Evolutionary conservation across 2,797 vertebrate genomes (phyloP), one percentile per base, ranked within the genome.

Genomic region (Hypotaenidia okinawae): DNA sequence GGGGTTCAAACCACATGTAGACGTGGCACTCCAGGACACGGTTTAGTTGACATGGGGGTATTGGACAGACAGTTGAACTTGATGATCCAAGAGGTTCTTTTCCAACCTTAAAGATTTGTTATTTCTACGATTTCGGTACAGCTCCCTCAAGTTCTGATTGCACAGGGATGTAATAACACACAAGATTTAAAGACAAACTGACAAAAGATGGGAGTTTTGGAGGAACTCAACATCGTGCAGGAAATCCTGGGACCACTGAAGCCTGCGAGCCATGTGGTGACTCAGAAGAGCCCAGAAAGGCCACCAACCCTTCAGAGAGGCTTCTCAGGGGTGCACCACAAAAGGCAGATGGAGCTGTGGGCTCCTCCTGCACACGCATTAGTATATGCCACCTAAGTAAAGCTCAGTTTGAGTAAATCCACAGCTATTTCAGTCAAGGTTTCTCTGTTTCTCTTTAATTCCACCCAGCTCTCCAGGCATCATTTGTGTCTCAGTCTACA

Each of bases 71-170:
- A 49, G 47, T 23, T 23, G 47, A 22, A 49, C 47, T 49, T 49
- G 47, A 49, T 23, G 47, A 49, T 23, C 22, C 22, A 22, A 49
- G 22, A 49, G 22, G 47, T 23, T 45, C 47, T 49, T 49, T 49
- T 49, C 22, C 47, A 49, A 49, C 47, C 22, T 11, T 23, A 49
- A 49, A 49, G 47, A 49, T 49, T 49, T 11, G 11, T 9, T 49
- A 23, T 22, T 49, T 49, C 47, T 49, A 22, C 4, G 22, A 49
- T 47, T 47, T 43, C 4, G 1, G 32, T 27, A 13, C 28, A 17
- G 41, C 35, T 63, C 35, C 41, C 35, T 18, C 5, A 16, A 0
- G 1, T 35, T 35, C 5, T 6, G 32, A 16, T 9, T 0, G 2
- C 57, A 13, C 16, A 7, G 30, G 28, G 13, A 28, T 30, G 12